Evolutionary conservation across 2,888 invertebrate genomes (phyloP).

Genomic region (Taenaris catops): DNA sequence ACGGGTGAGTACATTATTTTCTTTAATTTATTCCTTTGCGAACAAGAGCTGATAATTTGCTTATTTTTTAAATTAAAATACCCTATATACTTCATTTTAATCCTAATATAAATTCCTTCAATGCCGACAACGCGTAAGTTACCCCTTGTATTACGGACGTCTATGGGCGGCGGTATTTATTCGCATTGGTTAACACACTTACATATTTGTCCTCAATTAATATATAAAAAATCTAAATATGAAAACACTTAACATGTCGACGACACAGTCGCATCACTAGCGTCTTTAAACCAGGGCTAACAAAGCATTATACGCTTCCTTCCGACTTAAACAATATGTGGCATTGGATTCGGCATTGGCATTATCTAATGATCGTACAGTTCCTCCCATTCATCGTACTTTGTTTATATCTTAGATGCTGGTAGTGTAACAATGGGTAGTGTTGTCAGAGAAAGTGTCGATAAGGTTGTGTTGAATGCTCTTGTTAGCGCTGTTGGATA

Average conservation of each 20-base stretch:
- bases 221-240: too few species aligned
- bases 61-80: too few species aligned
- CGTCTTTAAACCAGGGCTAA: conserved; percentile 43
- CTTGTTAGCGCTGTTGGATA: conserved; percentile 23
- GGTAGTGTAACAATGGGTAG: conserved; percentile 28
- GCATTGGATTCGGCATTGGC: conserved; percentile 75
- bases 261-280: conserved; percentile 30
- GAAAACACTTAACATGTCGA: conserved; percentile 8
- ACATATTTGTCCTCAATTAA: too few species aligned
- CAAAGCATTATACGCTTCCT: conserved; percentile 64
- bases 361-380: conserved; percentile 66
- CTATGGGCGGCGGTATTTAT: too few species aligned
- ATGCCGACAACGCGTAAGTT: too few species aligned
- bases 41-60: too few species aligned
- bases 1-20: too few species aligned
- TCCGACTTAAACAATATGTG: conserved; percentile 68
- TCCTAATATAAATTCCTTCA: too few species aligned
- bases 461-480: conserved; percentile 21
- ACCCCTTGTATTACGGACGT: too few species aligned
- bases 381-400: conserved; percentile 65
- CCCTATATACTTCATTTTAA: too few species aligned
- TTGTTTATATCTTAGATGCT: conserved; percentile 22
- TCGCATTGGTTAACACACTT: too few species aligned
- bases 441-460: conserved; percentile 32
- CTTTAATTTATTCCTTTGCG: too few species aligned